Conservation (phyloP, 2,113 vertebrate genomes). For the Bubalus kerabau region DNA sequence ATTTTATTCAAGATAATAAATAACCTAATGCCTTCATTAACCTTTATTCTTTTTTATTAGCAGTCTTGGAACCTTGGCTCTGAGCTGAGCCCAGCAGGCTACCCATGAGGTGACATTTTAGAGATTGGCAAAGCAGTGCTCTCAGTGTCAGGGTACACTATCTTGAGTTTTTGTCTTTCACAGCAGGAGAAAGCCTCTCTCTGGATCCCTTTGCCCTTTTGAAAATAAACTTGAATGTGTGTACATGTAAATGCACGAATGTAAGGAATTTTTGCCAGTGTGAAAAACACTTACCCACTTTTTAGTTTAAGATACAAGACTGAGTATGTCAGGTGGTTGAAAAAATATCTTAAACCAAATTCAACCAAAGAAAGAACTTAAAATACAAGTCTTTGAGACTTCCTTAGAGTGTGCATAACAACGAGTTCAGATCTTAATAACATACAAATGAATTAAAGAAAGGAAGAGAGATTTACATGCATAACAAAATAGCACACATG, state of each 20-base stretch:
- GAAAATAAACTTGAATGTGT: conserved; percentile 49
- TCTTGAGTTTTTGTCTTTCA: conserved; percentile 79
- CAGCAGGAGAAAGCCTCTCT: conserved; percentile 64
- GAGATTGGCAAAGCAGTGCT: conserved; percentile 72
- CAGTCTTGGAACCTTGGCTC: conserved; percentile 69
- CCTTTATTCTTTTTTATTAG: conserved; percentile 84
- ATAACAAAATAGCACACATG: not conserved
- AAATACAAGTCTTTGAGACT: not conserved
- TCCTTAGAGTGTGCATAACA: not conserved
- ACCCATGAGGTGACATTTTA: conserved; percentile 84
- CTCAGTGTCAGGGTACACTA: conserved; percentile 66
- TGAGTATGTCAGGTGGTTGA: not conserved
- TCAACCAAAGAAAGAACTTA: not conserved
- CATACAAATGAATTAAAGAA: not conserved
- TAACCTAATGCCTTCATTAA: conserved; percentile 84
- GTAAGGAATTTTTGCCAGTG: not conserved
- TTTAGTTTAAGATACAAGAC: not conserved
- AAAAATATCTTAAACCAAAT: conserved; percentile 9
- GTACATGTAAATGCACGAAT: not conserved
- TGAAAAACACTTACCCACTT: not conserved
- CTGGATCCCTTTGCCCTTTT: conserved; percentile 65
- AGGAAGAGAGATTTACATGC: not conserved
- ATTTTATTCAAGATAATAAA: conserved; percentile 77
- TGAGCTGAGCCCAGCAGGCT: conserved; percentile 79
- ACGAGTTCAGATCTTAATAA: not conserved